Percentiles rank a stretch among this genome's conserved stretches.
Conservation (phyloP, 2,797 vertebrate species). For the Eospalax fontanierii region DNA sequence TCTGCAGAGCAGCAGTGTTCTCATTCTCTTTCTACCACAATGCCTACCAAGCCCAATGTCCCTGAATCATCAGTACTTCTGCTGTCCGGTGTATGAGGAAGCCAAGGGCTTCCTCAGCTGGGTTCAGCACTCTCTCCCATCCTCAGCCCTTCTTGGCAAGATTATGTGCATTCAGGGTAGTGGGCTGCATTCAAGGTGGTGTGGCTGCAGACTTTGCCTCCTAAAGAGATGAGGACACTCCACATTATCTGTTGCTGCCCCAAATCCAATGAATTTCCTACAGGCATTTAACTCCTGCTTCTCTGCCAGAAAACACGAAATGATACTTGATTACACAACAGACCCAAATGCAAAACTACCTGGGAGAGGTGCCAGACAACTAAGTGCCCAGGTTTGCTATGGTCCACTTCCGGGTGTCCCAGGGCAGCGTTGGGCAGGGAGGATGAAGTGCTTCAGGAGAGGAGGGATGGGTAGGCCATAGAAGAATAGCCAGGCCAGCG, state of each 20-base stretch:
- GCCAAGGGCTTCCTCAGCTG: background rate
- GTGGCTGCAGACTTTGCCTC: background rate
- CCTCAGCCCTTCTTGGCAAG: background rate
- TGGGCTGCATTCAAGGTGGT: background rate
- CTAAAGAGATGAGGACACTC: background rate
- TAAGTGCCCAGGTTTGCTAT: background rate
- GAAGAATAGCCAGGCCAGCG: background rate
- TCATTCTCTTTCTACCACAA: background rate
- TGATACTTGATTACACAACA: background rate
- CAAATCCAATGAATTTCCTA: background rate
- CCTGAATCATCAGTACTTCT: background rate
- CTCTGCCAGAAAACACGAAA: background rate
- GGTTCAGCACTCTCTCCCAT: background rate
- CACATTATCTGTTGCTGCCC: background rate
- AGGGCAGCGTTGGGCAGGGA: background rate
- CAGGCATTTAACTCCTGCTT: background rate
- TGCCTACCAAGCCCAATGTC: background rate
- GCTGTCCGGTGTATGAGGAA: background rate
- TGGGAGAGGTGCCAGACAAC: background rate
- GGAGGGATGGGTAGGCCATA: too few species aligned
- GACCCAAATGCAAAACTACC: background rate
- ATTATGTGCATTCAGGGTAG: background rate
- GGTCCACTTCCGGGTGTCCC: background rate
- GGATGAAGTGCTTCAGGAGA: background rate
- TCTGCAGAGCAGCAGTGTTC: background rate